Evolutionary conservation across 2,797 vertebrate species (phyloP), one percentile per base, ranked within the genome.

Genomic region (Anableps anableps): DNA sequence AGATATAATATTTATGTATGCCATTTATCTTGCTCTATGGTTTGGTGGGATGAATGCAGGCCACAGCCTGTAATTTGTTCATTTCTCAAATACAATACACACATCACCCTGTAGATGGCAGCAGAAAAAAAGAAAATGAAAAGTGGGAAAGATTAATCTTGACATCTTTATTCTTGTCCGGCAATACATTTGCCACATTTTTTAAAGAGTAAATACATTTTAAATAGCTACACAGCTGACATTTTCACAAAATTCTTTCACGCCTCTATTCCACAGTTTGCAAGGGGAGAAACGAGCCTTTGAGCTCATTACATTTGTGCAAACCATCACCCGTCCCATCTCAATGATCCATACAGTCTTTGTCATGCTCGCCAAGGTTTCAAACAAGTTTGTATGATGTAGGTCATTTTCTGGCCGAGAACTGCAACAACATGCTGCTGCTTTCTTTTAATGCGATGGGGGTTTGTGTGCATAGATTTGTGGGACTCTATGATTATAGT

Each of bases 81-180:
- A 66, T 38, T 55, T 16, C 26, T 48, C 43, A 58, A 2, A 51
- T 1, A 26, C 10, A 3, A 41, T 50, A 36, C 50, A 80, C 6
- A 48, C 36, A 75, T 47, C 26, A 14, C 53, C 85, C 93, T 74
- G 83, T 83, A 88, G 93, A 62, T 84, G 91, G 92, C 85, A 91
- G 92, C 91, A 93, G 4, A 53, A 60, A 45, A 1, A 80, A 72
- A 51, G 1, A 78, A 78, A 29, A 64, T 5, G 7, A 58, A 79
- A 79, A 66, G 68, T 36, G 21, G 0, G 86, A 1, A 4, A 68
- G 62, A 53, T 89, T 90, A 82, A 82, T 91, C 85, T 92, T 88
- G 91, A 94, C 93, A 94, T 94, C 89, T 95, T 95, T 95, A 95
- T 94, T 95, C 89, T 88, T 92, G 88, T 93, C 93, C 93, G 85